phyloP scores from a whole-genome alignment of 1,140 invertebrate species.

The Heliothis virescens region DNA sequence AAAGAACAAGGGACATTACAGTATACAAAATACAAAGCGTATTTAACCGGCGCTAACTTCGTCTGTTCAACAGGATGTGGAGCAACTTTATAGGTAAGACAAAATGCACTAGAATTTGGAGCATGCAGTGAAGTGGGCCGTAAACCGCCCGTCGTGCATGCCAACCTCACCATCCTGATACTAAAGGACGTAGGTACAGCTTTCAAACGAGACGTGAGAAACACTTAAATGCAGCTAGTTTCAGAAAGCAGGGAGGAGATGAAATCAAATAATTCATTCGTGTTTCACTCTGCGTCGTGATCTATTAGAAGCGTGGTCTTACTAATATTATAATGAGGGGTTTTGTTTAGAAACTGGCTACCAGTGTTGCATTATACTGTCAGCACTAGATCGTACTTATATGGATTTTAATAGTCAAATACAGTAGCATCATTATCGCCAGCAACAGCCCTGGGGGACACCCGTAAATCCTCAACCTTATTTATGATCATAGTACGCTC shows the following conservation, averaged over 20 bases:
- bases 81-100: conserved; percentile 47
- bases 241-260: conserved; percentile 28
- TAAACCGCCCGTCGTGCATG: conserved; percentile 39
- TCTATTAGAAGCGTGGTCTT: conserved; percentile 18
- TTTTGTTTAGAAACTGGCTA: not conserved
- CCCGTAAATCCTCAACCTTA: not conserved
- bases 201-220: conserved; percentile 43
- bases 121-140: conserved; percentile 44
- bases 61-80: conserved; percentile 39
- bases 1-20: conserved; percentile 11
- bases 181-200: conserved; percentile 23
- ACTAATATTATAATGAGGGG: conserved; percentile 32
- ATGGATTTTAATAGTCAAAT: too few species aligned
- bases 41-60: conserved; percentile 20
- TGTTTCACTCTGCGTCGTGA: conserved; percentile 32
- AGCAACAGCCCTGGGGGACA: not conserved
- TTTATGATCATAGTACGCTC: conserved; percentile 6
- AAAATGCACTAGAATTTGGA: conserved; percentile 50
- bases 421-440: not conserved
- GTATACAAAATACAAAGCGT: conserved; percentile 1
- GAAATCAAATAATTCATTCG: conserved; percentile 33
- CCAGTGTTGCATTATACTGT: not conserved
- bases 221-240: conserved; percentile 20
- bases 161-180: conserved; percentile 27
- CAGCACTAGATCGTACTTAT: not conserved